Evolutionary conservation across 2,888 invertebrate species (phyloP).

Genomic region (Philopedon plagiatum): DNA sequence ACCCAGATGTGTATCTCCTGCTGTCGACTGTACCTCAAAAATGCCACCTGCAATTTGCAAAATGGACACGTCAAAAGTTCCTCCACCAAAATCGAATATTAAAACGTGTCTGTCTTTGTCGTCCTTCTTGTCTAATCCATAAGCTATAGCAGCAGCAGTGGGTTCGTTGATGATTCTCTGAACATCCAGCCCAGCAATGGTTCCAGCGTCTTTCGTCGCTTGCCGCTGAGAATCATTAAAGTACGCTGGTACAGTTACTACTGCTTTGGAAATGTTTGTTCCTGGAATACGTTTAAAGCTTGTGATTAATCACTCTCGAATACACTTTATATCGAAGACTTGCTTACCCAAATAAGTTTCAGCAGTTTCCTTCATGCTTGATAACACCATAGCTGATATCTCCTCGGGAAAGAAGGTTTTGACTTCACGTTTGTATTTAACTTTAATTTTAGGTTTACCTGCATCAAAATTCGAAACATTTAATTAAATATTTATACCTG

Average conservation of each 20-base stretch:
- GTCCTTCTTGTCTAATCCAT: constrained; percentile 72
- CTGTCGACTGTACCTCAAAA: constrained; percentile 75
- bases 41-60: constrained; percentile 77
- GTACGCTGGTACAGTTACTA: constrained; percentile 75
- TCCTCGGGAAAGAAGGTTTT: constrained; percentile 71
- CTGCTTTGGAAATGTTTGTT: constrained; percentile 69
- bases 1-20: constrained; percentile 72
- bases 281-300: too few species aligned
- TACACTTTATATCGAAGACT: background rate
- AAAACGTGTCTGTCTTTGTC: constrained; percentile 66
- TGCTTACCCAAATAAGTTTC: constrained; percentile 66
- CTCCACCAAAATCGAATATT: constrained; percentile 72
- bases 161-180: constrained; percentile 78
- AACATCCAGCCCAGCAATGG: constrained; percentile 75
- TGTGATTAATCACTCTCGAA: too few species aligned
- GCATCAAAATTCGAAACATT: too few species aligned
- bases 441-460: constrained; percentile 52
- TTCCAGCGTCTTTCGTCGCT: constrained; percentile 79
- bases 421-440: constrained; percentile 67
- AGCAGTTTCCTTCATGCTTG: constrained; percentile 74
- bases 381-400: constrained; percentile 74
- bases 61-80: constrained; percentile 81
- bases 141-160: constrained; percentile 77
- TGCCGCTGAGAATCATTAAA: constrained; percentile 79
- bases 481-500: too few species aligned